These are phyloP conservation scores for Pteria penguin DNA, from an alignment of 2,888 invertebrate species.

Conservation along the genomic window DNA sequence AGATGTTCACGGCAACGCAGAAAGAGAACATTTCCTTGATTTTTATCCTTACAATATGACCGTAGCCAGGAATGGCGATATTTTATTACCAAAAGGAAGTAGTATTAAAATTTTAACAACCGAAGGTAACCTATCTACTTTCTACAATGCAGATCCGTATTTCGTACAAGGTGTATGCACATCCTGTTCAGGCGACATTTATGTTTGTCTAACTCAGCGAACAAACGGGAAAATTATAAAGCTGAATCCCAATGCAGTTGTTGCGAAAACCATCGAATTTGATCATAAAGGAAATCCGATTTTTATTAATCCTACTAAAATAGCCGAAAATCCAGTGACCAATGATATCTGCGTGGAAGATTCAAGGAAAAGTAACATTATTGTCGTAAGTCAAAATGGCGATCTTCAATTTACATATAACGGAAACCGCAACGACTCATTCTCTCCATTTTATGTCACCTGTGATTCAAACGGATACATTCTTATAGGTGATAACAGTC, in stretches of 20 bases:
- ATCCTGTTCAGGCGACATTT: slow-evolving; percentile 1
- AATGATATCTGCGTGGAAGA: slow-evolving; percentile 14
- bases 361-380: background rate
- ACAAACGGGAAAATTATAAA: slow-evolving; percentile 5
- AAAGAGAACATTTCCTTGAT: background rate
- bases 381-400: slow-evolving; percentile 8
- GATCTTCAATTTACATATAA: background rate
- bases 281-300: background rate
- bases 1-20: background rate
- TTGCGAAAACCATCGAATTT: slow-evolving; percentile 12
- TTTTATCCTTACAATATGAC: slow-evolving; percentile 23
- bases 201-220: background rate
- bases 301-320: slow-evolving; percentile 12
- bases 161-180: slow-evolving; percentile 7
- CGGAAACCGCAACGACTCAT: background rate
- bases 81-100: slow-evolving; percentile 11
- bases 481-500: slow-evolving; percentile 23
- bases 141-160: background rate
- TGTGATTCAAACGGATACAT: slow-evolving; percentile 14
- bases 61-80: background rate
- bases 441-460: slow-evolving; percentile 20
- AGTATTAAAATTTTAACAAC: background rate
- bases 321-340: slow-evolving; percentile 6
- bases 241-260: background rate
- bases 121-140: slow-evolving; percentile 1